phyloP scores from a whole-genome alignment of 1,140 invertebrate species.

The Leptestheria dahalacensis region DNA sequence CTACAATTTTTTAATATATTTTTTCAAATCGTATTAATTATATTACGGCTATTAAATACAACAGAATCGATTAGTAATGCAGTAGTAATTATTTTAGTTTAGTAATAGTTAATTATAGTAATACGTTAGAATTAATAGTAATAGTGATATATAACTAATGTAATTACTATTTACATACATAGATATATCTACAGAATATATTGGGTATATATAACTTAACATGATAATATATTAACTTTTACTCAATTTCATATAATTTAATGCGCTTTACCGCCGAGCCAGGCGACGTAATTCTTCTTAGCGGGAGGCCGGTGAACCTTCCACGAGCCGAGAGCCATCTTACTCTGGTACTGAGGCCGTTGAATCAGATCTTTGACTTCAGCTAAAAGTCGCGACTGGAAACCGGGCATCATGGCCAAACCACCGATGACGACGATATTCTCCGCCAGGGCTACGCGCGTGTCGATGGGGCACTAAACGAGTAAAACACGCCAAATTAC shows the following conservation, averaged over 20 bases:
- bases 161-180: too few species aligned
- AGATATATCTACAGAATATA: too few species aligned
- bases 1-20: constrained; percentile 25
- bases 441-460: constrained; percentile 49
- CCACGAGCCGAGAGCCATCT: constrained; percentile 48
- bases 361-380: constrained; percentile 53
- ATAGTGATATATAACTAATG: too few species aligned
- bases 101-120: too few species aligned
- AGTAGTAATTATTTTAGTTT: not conserved
- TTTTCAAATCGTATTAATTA: too few species aligned
- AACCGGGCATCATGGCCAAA: constrained; percentile 60
- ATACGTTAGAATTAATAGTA: too few species aligned
- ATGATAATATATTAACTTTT: constrained; percentile 14
- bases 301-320: constrained; percentile 61
- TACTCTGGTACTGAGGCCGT: constrained; percentile 41
- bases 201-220: too few species aligned
- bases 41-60: not conserved
- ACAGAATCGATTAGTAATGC: not conserved
- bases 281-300: constrained; percentile 68
- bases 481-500: constrained; percentile 8
- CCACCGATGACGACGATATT: constrained; percentile 76
- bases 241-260: constrained; percentile 17
- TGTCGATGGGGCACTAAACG: constrained; percentile 58
- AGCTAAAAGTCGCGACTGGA: constrained; percentile 50
- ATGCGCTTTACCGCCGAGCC: constrained; percentile 55